Conservation (phyloP, 2,888 invertebrate species). For the Pandemis heparana region DNA sequence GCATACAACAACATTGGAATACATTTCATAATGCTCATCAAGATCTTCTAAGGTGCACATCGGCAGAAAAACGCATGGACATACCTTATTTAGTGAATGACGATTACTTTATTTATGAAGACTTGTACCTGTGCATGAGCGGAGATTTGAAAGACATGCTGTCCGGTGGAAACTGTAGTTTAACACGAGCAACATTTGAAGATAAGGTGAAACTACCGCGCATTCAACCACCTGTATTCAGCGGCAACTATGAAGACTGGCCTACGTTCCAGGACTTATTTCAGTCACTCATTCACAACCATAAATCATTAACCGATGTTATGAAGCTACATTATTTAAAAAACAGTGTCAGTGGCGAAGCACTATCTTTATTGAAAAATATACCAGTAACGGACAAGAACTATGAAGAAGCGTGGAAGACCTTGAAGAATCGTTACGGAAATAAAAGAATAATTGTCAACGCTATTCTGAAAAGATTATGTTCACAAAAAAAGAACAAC, state of each 20-base stretch:
- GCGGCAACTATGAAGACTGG: slow-evolving; percentile 30
- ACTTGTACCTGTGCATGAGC: slow-evolving; percentile 25
- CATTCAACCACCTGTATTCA: slow-evolving; percentile 14
- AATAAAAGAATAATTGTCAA: slow-evolving; percentile 18
- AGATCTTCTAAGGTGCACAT: slow-evolving; percentile 24
- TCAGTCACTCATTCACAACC: slow-evolving; percentile 22
- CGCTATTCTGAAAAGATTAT: slow-evolving; percentile 35
- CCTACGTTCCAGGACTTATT: slow-evolving; percentile 29
- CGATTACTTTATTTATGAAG: slow-evolving; percentile 36
- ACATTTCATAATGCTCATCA: slow-evolving; percentile 33
- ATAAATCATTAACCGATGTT: slow-evolving; percentile 11
- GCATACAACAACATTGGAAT: slow-evolving; percentile 36
- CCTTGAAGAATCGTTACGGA: slow-evolving; percentile 14
- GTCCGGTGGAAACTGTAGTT: neutral
- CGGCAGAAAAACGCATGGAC: slow-evolving; percentile 2
- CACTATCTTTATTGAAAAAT: neutral
- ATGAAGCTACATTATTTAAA: slow-evolving; percentile 23
- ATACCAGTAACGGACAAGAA: slow-evolving; percentile 8
- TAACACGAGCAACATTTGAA: neutral
- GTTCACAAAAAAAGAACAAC: slow-evolving; percentile 44
- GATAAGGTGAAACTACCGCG: slow-evolving; percentile 15
- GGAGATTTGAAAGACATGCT: slow-evolving; percentile 1
- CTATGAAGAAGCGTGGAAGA: slow-evolving; percentile 22
- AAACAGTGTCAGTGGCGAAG: slow-evolving; percentile 18
- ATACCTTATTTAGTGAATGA: slow-evolving; percentile 41